phyloP scores from a whole-genome alignment of 2,113 vertebrate genomes.

The Hemibagrus wyckioides region DNA sequence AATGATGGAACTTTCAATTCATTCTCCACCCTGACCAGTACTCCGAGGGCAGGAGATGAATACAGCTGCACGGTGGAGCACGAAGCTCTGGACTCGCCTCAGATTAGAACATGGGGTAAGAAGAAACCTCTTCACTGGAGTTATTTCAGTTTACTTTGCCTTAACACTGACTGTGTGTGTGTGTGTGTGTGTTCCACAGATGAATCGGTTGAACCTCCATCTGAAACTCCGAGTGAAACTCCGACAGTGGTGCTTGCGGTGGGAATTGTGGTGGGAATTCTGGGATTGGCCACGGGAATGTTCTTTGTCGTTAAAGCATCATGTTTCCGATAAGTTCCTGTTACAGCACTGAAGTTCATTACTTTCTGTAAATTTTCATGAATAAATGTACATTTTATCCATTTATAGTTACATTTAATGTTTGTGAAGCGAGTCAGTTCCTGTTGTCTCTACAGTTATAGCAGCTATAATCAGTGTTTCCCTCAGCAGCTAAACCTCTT shows the following conservation, averaged over 20 bases:
- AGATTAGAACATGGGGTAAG: constrained; percentile 10
- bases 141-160: background rate
- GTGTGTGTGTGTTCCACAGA: constrained; percentile 5
- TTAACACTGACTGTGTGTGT: background rate
- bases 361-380: too few species aligned
- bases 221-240: background rate
- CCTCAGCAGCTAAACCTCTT: too few species aligned
- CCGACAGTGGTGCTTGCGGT: background rate
- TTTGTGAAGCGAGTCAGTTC: too few species aligned
- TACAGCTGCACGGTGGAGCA: constrained; percentile 24
- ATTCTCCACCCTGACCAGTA: background rate
- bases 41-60: background rate
- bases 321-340: background rate
- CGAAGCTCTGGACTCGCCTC: background rate
- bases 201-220: background rate
- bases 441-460: too few species aligned
- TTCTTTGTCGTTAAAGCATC: background rate
- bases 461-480: too few species aligned
- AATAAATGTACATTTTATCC: too few species aligned
- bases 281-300: background rate
- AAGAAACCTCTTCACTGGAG: background rate
- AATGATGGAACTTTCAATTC: background rate
- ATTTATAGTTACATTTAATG: too few species aligned
- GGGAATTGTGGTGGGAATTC: background rate
- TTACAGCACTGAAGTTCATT: too few species aligned